phyloP scores from a whole-genome alignment of 2,888 invertebrate species.

The Empis stercorea region DNA sequence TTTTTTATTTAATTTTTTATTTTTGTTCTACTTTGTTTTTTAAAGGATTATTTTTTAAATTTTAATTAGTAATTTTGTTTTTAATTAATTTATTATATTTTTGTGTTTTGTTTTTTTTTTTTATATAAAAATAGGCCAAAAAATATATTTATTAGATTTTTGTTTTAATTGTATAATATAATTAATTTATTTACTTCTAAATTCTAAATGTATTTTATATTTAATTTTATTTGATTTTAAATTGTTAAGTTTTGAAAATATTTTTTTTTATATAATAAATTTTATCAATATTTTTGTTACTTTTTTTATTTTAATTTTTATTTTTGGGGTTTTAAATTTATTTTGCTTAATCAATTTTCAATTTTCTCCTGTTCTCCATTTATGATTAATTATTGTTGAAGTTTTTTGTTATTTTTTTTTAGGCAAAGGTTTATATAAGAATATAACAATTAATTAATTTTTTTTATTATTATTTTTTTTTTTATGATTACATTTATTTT shows the following conservation, averaged over 20 bases:
- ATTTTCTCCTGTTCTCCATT: no score
- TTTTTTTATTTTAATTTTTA: constrained; percentile 14
- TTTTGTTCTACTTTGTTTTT: not conserved
- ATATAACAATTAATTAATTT: constrained; percentile 15
- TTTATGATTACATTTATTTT: not conserved
- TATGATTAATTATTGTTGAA: constrained; percentile 14
- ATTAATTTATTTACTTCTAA: no score
- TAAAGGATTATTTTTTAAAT: not conserved
- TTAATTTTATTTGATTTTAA: no score
- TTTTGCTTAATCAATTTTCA: not conserved
- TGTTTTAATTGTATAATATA: constrained; percentile 11
- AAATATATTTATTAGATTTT: constrained; percentile 17
- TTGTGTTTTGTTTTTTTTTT: constrained; percentile 2
- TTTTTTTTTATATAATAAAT: constrained; percentile 6
- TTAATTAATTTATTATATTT: constrained; percentile 8
- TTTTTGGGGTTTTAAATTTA: constrained; percentile 7
- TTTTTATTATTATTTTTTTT: constrained; percentile 1
- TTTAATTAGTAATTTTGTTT: not conserved
- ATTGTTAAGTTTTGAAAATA: constrained; percentile 18
- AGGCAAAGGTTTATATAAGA: constrained; percentile 11
- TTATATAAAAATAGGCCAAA: constrained; percentile 30
- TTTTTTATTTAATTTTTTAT: not conserved
- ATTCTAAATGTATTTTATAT: no score
- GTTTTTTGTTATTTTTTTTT: constrained; percentile 5
- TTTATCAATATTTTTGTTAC: constrained; percentile 6